Conservation (phyloP, 2,113 vertebrate species). For the Collichthys lucidus region DNA sequence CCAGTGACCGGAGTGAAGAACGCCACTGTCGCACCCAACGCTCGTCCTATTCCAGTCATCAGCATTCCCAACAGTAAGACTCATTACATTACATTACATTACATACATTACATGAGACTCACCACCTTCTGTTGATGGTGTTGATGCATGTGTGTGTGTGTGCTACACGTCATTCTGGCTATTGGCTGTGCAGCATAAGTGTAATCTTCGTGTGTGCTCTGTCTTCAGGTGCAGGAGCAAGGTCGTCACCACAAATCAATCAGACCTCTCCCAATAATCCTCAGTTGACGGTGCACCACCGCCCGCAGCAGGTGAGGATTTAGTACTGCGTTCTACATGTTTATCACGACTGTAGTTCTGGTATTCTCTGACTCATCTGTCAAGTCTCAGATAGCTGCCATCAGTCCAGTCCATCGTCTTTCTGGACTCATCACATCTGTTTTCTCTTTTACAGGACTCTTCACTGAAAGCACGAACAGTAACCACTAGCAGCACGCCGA, state of each 20-base stretch:
- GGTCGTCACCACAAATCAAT: slow-evolving; percentile 74
- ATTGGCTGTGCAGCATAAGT: not conserved
- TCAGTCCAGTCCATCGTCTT: too few relatives aligned
- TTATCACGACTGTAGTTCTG: not conserved
- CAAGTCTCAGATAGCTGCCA: not conserved
- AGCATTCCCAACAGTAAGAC: slow-evolving; percentile 77
- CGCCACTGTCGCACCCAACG: slow-evolving; percentile 55
- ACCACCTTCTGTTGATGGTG: not conserved
- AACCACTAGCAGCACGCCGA: slow-evolving; percentile 48
- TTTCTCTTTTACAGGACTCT: slow-evolving; percentile 70
- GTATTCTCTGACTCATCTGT: not conserved
- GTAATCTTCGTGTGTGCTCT: slow-evolving; percentile 18
- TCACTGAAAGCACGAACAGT: slow-evolving; percentile 68
- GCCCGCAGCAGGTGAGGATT: slow-evolving; percentile 77
- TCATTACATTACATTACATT: too few relatives aligned
- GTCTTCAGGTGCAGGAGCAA: slow-evolving; percentile 63
- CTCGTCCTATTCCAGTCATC: slow-evolving; percentile 69
- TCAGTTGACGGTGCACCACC: slow-evolving; percentile 78
- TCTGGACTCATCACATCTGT: not conserved
- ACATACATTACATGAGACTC: too few relatives aligned
- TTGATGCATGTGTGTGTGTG: not conserved
- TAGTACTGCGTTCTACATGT: slow-evolving; percentile 19
- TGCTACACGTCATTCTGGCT: too few relatives aligned
- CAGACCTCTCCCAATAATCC: slow-evolving; percentile 63
- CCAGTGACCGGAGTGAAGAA: slow-evolving; percentile 84